Base-by-base conservation (phyloP, 1,140 invertebrate genomes). In the Caenorhabditis latens region DNA sequence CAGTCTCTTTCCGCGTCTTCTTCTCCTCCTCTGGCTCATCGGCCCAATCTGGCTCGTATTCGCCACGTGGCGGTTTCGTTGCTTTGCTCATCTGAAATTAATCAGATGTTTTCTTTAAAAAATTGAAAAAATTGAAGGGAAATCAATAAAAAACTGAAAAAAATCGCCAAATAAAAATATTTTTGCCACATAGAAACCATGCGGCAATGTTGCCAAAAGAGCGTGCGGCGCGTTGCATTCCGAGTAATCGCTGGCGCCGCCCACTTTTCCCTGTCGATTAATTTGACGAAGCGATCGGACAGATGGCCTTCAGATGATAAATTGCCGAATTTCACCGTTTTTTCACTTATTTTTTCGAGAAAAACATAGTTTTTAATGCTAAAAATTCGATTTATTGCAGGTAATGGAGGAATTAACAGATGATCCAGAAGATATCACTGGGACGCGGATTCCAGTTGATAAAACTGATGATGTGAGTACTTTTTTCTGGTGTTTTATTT, bases 31-130 rank as follows among this genome's bases (percentile, higher is more conserved):
- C 86, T 32, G 75, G 57, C 19, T 86, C 57, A 53, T 83, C 86
- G 32, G 86, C 86, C 86, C 86, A 86, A 13, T 86, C 46, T 7
- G 86, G 86, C 65, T 86, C 75, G 24, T 71, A 86, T 61, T 43
- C 32, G 11, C 86, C 82, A 42, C 82, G 53, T 2, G 32, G 32
- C 32, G 32, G 13, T 67, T 84, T 84, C 11, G 50, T 24, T 84
- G 19, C 16, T 75, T 85, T 57, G 9, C 24, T 75, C 55, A 85
- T 79, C 63, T 85, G 46, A 85, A 85, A 50, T 9, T 40, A 48
- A 32, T 32, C n/a, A n/a, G n/a, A n/a, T n/a, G n/a, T n/a, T n/a
- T 32, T 32, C 2, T 32, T 32, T 2, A 32, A 32, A 32, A 32
- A 32, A 32, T 32, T 2, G 32, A 32, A 32, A 32, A 21, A 65